phyloP scores from a whole-genome alignment of 2,888 invertebrate species.

The Crossocerus cetratus region DNA sequence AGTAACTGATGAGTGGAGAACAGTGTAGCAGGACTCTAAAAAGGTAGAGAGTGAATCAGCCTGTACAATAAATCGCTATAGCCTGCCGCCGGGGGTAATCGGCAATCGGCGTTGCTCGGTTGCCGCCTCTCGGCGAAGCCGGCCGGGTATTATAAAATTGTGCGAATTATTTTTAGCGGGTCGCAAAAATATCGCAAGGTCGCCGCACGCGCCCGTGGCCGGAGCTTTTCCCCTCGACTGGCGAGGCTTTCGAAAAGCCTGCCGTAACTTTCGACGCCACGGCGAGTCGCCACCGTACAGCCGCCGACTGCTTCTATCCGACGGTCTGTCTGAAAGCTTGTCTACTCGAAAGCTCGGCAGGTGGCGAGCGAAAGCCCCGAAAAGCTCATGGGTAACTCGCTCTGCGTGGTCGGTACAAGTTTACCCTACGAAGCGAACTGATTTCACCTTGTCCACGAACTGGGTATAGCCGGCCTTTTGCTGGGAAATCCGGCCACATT shows the following conservation, averaged over 20 bases:
- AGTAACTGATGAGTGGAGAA: no score
- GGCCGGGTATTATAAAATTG: constrained; percentile 70
- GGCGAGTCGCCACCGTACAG: constrained; percentile 52
- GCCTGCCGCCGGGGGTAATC: constrained; percentile 27
- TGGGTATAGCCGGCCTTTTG: not conserved
- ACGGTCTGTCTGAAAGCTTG: constrained; percentile 1
- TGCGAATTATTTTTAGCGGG: constrained; percentile 74
- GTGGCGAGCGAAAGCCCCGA: constrained; percentile 30
- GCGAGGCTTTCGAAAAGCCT: constrained; percentile 47
- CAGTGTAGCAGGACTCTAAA: no score
- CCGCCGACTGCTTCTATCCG: not conserved
- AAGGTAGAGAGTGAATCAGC: no score
- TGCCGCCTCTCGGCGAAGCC: constrained; percentile 36
- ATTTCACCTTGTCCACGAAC: not conserved
- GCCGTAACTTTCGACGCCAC: constrained; percentile 24
- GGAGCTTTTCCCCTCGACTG: constrained; percentile 50
- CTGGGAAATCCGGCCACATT: no score
- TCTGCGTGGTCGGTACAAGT: constrained; percentile 34
- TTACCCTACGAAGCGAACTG: not conserved
- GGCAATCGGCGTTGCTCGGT: constrained; percentile 48
- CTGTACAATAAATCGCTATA: no score
- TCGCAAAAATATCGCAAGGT: constrained; percentile 76
- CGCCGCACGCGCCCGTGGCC: constrained; percentile 65
- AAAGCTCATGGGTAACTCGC: constrained; percentile 20
- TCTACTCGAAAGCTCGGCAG: constrained; percentile 35